Base-by-base conservation (phyloP, 2,888 invertebrate species). In the Lasioglossum villosulum region DNA sequence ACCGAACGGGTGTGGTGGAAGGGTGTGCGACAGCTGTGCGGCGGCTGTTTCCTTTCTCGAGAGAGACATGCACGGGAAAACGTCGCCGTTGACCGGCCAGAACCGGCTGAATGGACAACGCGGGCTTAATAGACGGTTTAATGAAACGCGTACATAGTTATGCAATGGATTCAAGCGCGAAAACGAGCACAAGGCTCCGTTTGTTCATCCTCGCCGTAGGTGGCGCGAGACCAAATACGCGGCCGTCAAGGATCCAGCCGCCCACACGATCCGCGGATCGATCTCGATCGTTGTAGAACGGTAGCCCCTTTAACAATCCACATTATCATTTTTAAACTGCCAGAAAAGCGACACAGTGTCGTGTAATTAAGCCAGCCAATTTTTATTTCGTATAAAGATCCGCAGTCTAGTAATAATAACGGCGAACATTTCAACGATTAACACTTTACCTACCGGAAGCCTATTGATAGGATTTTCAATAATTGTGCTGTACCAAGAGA, bases 141-240 rank as follows among this genome's bases (percentile, higher is more conserved):
- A 92, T 90, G 84, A 79, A 90, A 91, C 86, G 79, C 75, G 63
- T 52, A 52, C 52, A n/a, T 39, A 74, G 84, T 94, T 93, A 93
- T 91, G 93, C 92, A 94, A 93, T 75, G 81, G 89, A 92, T 59
- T 34, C 71, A 48, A 10, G 37, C 79, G 82, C 75, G 86, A 86
- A 86, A 94, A 93, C 82, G 92, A 88, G 94, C 90, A 92, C 94
- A 94, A 94, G 94, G 94, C 91, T 87, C 52, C 14, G 56, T n/a
- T 48, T 71, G 56, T 63, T 83, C 86, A 81, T 89, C 82, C 78
- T 83, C 77, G 73, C 27, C 14, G 77, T 91, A 75, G 90, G 90
- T 84, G 90, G 82, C 37, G 48, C 56, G 72, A 80, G 39, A 89
- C 88, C 88, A 89, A 90, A 91, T 86, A 90, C 86, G 89, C 75